Base-by-base conservation (phyloP, 1,140 invertebrate genomes). In the Uloborus diversus region DNA sequence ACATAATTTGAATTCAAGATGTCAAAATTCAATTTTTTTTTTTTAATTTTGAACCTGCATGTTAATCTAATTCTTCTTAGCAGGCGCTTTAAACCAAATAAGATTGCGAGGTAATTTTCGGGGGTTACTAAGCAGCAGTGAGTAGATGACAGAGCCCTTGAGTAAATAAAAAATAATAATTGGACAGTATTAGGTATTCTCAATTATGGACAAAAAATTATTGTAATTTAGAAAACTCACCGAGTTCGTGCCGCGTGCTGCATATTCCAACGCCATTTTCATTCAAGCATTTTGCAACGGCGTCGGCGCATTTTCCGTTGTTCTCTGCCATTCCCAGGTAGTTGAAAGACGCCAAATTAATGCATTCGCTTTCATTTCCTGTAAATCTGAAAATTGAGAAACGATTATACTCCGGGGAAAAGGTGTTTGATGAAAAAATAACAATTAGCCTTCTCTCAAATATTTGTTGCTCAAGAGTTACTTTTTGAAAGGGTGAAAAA, bases 91-190 rank as follows among this genome's bases (percentile, higher is more conserved):
- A n/a, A n/a, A n/a, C n/a, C n/a, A n/a, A n/a, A n/a, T n/a, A n/a
- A n/a, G n/a, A n/a, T n/a, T n/a, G 95, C 97, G 3, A 99, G 85
- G 69, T 98, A 95, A 27, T 99, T 88, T 85, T 94, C 93, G 42
- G 93, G 93, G 82, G 94, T 91, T 11, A 90, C 91, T 13, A 98
- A 86, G 4, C 99, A 87, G 17, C 91, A 92, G 0, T 96, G 96
- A 81, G 99, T 89, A 86, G 97, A 98, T 78, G 99, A 90, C 0
- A 96, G 91, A 88, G 99, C 99, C 1, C 97, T 99, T 25, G 96
- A 96, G 87, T 98, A 99, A 9, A 98, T 98, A 98, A 99, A 99
- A 56, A 95, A 95, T 87, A 98, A 96, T 14, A 96, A 94, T 78
- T 99, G 93, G 3, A 95, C 94, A 81, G 25, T 14, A 14, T 1